Evolutionary conservation across 2,113 vertebrate genomes (phyloP).

Genomic region (Grammomys dolichurus): DNA sequence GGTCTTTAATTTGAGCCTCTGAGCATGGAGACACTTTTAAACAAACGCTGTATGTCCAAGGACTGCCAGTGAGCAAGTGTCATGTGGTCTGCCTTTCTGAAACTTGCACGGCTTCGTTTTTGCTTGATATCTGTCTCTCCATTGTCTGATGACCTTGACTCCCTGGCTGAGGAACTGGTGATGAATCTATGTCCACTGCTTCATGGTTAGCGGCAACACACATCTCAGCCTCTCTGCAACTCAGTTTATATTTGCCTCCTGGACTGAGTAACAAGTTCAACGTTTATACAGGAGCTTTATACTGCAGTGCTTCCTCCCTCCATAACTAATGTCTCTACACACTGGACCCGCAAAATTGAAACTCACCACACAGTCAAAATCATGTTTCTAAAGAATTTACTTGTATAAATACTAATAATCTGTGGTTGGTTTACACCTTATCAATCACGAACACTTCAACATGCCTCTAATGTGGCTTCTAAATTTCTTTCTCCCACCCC

Average conservation of each 20-base stretch:
- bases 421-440: slow-evolving; percentile 44
- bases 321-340: background rate
- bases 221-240: background rate
- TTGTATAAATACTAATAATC: slow-evolving; percentile 36
- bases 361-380: slow-evolving; percentile 32
- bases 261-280: background rate
- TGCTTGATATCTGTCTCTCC: background rate
- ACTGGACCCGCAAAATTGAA: slow-evolving; percentile 17
- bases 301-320: background rate
- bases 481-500: slow-evolving; percentile 12
- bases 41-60: background rate
- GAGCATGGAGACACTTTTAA: background rate
- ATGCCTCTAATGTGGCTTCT: slow-evolving; percentile 14
- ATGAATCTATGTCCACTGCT: background rate
- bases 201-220: background rate
- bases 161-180: background rate
- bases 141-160: background rate
- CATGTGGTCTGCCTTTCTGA: background rate
- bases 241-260: slow-evolving; percentile 7
- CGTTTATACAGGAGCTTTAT: background rate
- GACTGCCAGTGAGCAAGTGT: accelerated
- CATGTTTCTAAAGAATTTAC: slow-evolving; percentile 13
- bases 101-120: background rate
- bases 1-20: background rate
- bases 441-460: slow-evolving; percentile 31